phyloP scores from a whole-genome alignment of 2,113 vertebrate genomes.

The Ahaetulla prasina region DNA sequence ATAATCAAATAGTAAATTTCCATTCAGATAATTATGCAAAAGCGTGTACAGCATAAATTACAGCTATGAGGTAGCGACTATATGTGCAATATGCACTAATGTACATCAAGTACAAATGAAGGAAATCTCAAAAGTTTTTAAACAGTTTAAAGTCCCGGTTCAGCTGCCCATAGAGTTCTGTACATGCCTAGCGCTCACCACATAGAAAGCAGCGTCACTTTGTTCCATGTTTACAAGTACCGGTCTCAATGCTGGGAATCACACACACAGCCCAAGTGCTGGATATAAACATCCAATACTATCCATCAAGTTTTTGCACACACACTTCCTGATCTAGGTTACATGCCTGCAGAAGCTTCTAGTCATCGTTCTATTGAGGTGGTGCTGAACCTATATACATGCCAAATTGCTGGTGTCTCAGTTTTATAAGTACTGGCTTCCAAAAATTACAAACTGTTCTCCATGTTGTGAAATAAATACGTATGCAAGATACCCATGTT shows the following conservation, averaged over 20 bases:
- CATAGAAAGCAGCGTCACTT: neutral
- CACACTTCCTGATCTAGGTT: neutral
- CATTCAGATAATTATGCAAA: conserved; percentile 1
- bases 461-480: conserved; percentile 72
- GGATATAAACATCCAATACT: neutral
- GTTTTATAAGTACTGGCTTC: neutral
- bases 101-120: conserved; percentile 12
- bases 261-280: neutral
- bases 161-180: neutral
- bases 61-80: neutral
- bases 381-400: neutral
- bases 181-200: neutral
- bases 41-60: neutral
- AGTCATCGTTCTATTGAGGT: neutral
- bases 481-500: conserved; percentile 71
- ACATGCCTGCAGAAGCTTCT: neutral
- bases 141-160: neutral
- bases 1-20: neutral
- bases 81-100: conserved; percentile 11
- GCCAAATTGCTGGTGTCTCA: neutral
- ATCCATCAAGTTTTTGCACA: neutral
- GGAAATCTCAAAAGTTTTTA: neutral
- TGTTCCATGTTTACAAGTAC: neutral
- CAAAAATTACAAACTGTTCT: neutral
- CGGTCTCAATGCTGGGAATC: neutral